Evolutionary conservation across 2,113 vertebrate genomes (phyloP).

Genomic region (Triplophysa siluroides): DNA sequence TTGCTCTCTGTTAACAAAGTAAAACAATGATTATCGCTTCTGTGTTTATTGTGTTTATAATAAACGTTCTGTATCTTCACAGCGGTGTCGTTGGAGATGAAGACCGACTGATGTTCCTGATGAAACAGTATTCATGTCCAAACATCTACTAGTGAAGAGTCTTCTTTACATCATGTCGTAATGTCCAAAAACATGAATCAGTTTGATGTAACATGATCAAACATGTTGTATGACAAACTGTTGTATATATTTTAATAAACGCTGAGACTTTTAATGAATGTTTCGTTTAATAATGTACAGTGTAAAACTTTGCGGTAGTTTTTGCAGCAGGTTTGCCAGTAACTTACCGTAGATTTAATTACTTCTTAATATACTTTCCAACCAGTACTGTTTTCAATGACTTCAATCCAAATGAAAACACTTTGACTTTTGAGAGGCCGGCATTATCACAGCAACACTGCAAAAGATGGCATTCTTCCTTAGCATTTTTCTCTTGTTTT

Average conservation of each 20-base stretch:
- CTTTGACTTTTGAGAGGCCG: too few species aligned
- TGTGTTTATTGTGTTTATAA: neutral
- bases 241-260: slow-evolving; percentile 13
- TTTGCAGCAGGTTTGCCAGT: too few species aligned
- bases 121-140: slow-evolving; percentile 75
- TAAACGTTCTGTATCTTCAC: slow-evolving; percentile 38
- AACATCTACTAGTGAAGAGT: slow-evolving; percentile 60
- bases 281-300: neutral
- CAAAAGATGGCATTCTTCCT: too few species aligned
- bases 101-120: slow-evolving; percentile 68
- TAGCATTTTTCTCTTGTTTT: too few species aligned
- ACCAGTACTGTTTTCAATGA: too few species aligned
- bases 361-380: too few species aligned
- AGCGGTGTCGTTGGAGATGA: slow-evolving; percentile 62
- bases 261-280: neutral
- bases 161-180: neutral
- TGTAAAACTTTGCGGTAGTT: too few species aligned
- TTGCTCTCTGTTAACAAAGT: too few species aligned
- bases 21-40: too few species aligned
- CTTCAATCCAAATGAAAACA: too few species aligned
- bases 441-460: too few species aligned
- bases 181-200: slow-evolving; percentile 25
- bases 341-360: too few species aligned
- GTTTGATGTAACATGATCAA: neutral
- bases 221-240: slow-evolving; percentile 7